Evolutionary conservation across 2,113 vertebrate genomes (phyloP).

Genomic region (Ptyas mucosa): DNA sequence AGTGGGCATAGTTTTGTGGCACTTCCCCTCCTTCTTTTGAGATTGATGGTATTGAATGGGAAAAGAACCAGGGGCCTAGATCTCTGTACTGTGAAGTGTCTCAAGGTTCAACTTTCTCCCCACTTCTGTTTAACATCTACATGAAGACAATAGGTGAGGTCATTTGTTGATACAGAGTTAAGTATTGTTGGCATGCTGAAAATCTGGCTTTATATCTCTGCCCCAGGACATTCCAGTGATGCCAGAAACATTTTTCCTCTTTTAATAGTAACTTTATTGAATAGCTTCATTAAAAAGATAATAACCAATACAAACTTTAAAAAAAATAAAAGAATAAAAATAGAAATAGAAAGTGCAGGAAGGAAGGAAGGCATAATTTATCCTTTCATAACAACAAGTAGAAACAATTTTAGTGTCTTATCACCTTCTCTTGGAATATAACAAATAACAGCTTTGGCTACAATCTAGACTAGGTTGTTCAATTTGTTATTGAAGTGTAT

Average conservation of each 20-base stretch:
- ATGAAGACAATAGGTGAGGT: neutral
- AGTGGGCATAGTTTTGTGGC: neutral
- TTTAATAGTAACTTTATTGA: neutral
- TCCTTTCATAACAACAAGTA: neutral
- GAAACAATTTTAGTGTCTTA: neutral
- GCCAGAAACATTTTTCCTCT: neutral
- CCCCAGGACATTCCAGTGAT: neutral
- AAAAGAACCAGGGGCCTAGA: neutral
- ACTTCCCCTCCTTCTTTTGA: neutral
- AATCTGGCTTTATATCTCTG: neutral
- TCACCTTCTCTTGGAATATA: neutral
- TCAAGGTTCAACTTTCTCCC: neutral
- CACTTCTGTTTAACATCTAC: neutral
- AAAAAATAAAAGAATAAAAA: neutral
- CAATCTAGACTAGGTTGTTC: constrained; percentile 6
- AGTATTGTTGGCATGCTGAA: neutral
- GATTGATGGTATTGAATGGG: neutral
- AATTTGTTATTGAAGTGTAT: neutral
- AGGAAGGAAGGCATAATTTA: neutral
- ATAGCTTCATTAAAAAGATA: neutral
- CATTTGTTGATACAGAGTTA: neutral
- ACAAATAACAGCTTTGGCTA: neutral
- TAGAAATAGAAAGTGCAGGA: neutral
- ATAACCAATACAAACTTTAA: neutral
- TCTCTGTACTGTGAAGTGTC: neutral